A percentile compares a stretch with the other conserved stretches of the same genome.
These are phyloP conservation scores for Macropis europaea DNA, from an alignment of 2,888 invertebrate species.

Conservation along the genomic window DNA sequence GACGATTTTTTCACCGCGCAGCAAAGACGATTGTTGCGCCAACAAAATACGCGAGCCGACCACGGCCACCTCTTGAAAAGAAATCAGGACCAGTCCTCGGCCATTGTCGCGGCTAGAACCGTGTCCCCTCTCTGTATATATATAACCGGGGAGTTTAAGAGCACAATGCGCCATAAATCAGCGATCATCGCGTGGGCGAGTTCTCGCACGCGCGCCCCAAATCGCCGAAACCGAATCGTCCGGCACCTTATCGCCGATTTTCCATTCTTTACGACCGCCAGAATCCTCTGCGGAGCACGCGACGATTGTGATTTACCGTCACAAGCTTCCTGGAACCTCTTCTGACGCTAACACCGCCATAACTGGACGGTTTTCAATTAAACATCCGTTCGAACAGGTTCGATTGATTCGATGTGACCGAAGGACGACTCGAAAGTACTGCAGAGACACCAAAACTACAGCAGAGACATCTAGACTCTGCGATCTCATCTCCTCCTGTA, in stretches of 20 bases:
- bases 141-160: slow-evolving; percentile 62
- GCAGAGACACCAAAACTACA: too few species aligned
- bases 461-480: too few species aligned
- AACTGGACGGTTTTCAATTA: too few species aligned
- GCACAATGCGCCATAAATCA: slow-evolving; percentile 70
- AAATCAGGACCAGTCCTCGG: slow-evolving; percentile 40
- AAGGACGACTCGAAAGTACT: too few species aligned
- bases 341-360: neutral
- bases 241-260: slow-evolving; percentile 41
- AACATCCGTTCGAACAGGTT: too few species aligned
- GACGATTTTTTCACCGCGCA: slow-evolving; percentile 26
- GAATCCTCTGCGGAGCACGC: neutral
- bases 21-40: slow-evolving; percentile 58
- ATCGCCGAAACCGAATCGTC: slow-evolving; percentile 22
- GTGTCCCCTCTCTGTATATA: slow-evolving; percentile 39
- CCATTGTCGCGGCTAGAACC: slow-evolving; percentile 45
- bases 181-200: slow-evolving; percentile 59
- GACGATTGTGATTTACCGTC: slow-evolving; percentile 36
- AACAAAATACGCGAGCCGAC: slow-evolving; percentile 60
- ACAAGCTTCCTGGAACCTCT: neutral
- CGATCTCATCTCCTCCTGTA: too few species aligned
- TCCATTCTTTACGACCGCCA: slow-evolving; percentile 33
- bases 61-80: slow-evolving; percentile 45
- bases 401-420: too few species aligned
- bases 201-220: slow-evolving; percentile 35